phyloP scores from a whole-genome alignment of 1,140 invertebrate genomes.

The Pseudomyrmex concolor region DNA sequence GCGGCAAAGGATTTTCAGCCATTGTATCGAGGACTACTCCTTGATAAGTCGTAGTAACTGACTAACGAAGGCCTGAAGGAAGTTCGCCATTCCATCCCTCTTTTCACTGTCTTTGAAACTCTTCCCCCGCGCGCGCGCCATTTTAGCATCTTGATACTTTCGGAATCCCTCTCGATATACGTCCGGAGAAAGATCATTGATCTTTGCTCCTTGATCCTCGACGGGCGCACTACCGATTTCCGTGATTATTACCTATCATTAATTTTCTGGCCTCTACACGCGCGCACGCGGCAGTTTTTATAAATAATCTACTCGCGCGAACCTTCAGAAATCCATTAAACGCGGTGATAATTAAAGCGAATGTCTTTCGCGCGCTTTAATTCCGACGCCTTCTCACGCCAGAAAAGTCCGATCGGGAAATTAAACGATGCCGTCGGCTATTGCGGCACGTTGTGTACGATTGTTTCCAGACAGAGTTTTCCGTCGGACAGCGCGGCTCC shows the following conservation, averaged over 20 bases:
- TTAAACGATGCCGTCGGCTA: conserved; percentile 47
- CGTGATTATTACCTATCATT: not conserved
- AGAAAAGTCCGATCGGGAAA: conserved; percentile 41
- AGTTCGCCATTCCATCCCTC: conserved; percentile 30
- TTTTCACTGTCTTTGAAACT: conserved; percentile 29
- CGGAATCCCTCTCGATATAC: too few species aligned
- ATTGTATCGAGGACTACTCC: conserved; percentile 68
- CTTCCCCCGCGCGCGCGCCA: not conserved
- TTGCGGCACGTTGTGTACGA: conserved; percentile 32
- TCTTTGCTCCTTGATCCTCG: conserved; percentile 9
- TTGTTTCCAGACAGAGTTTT: conserved; percentile 39
- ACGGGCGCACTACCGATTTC: not conserved
- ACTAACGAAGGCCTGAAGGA: conserved; percentile 70
- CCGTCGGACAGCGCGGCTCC: conserved; percentile 32
- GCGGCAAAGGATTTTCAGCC: conserved; percentile 70
- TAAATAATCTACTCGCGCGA: conserved; percentile 2
- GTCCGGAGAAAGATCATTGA: not conserved
- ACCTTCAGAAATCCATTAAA: conserved; percentile 30
- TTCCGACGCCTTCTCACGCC: conserved; percentile 13
- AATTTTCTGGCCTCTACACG: not conserved
- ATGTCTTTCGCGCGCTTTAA: conserved; percentile 18
- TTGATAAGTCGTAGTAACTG: conserved; percentile 71
- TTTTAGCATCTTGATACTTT: not conserved
- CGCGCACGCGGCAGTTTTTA: not conserved
- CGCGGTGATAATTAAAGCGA: conserved; percentile 37